Base-by-base conservation (phyloP, 2,797 vertebrate genomes). In the Meriones psammophilus region DNA sequence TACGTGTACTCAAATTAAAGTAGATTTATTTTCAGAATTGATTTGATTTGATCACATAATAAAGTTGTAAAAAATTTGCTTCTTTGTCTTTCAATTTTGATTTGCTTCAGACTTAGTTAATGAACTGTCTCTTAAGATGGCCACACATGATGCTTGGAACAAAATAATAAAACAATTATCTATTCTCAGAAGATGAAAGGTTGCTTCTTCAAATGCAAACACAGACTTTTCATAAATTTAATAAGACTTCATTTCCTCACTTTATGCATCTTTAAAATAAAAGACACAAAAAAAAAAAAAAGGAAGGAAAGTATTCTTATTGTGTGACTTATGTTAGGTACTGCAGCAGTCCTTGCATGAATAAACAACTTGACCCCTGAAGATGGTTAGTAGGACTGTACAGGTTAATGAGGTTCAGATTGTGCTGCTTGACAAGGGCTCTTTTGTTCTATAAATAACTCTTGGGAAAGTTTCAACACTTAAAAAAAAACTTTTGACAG, bases 381-480 rank as follows among this genome's bases (percentile, higher is more conserved):
- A 39, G 30, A 56, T 36, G 13, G 0, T 73, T 77, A 6, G 0
- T 62, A n/a, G 4, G 8, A 66, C 80, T 7, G 5, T 4, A 7
- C 9, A 30, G 71, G 2, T 56, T 84, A 2, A 18, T 28, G 56
- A 14, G 39, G 0, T 33, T 39, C 0, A 17, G 1, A 54, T 8
- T 46, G 30, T 84, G 10, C 2, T 90, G 56, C 9, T 91, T 13
- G 46, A 64, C 18, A 77, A 12, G 60, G 33, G 3, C 5, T 28
- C 30, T 73, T 60, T 62, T 93, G 14, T 46, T 20, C 64, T 66
- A 1, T 2, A 95, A 30, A 71, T 33, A 95, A 88, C 42, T 73
- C 4, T 79, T 84, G 54, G 42, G 10, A 71, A 60, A 60, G 33
- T 76, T 20, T 85, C 4, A 66, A 94, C 17, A 86, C 8, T 81